A percentile compares a stretch with the other conserved stretches of the same genome.
Evolutionary conservation across 2,113 vertebrate genomes (phyloP).

Genomic region (Tetrao urogallus): DNA sequence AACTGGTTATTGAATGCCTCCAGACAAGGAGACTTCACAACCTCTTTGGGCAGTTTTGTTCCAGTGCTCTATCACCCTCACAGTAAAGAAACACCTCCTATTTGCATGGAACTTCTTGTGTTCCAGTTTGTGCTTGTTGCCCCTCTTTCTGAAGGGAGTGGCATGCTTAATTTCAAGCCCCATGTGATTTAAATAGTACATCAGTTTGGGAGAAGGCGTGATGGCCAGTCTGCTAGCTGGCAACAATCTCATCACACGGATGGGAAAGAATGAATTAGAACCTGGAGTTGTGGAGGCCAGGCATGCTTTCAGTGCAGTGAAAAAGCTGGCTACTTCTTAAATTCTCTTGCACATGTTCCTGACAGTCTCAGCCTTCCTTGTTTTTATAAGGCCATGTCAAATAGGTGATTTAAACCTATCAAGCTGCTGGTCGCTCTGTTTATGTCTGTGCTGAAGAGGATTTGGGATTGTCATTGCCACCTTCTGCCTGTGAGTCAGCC

Average conservation of each 20-base stretch:
- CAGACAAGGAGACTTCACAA: no score
- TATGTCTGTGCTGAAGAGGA: background rate
- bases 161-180: background rate
- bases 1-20: no score
- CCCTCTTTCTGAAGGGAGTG: background rate
- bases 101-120: no score
- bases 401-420: background rate
- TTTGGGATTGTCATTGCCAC: fast-evolving
- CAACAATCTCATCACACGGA: background rate
- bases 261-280: background rate
- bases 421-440: background rate
- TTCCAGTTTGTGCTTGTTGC: no score
- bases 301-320: background rate
- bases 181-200: constrained; percentile 48
- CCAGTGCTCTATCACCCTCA: no score
- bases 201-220: background rate
- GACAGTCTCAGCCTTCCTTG: background rate
- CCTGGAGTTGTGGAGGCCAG: background rate
- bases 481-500: background rate
- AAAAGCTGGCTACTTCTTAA: constrained; percentile 19
- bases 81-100: no score
- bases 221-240: background rate
- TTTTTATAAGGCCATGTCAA: background rate
- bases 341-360: constrained; percentile 13
- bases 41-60: no score